These are phyloP conservation scores for Addax nasomaculatus DNA, from an alignment of 2,113 vertebrate genomes.

Conservation along the genomic window DNA sequence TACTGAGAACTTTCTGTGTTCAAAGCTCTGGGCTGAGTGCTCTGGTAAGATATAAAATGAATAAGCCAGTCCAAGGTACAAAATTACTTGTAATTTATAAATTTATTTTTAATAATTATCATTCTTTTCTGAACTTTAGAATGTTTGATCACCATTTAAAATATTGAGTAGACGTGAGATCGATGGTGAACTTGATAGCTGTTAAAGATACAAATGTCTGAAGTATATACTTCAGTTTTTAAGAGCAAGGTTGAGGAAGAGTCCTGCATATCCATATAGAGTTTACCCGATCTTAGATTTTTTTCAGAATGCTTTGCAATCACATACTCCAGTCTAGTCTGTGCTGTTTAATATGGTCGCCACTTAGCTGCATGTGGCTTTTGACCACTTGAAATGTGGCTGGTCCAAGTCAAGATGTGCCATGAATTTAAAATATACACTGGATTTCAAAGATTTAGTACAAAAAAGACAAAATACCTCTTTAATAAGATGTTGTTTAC, in stretches of 20 bases:
- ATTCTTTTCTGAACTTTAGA: not conserved
- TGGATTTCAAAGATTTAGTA: not conserved
- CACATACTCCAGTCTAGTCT: not conserved
- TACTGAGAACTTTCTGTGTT: not conserved
- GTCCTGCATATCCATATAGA: not conserved
- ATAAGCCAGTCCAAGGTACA: not conserved
- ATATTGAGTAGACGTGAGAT: not conserved
- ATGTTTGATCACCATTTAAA: conserved; percentile 42
- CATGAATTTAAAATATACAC: not conserved
- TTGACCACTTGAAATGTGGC: not conserved
- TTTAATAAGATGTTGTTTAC: not conserved
- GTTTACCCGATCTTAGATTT: conserved; percentile 25
- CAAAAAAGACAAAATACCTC: not conserved
- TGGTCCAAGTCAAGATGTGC: not conserved
- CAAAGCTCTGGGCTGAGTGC: not conserved
- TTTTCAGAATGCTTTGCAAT: conserved; percentile 59
- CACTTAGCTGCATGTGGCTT: not conserved
- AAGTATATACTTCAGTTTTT: conserved; percentile 38
- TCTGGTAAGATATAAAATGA: not conserved
- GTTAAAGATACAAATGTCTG: conserved; percentile 59
- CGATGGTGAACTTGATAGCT: conserved; percentile 52
- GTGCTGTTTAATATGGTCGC: not conserved
- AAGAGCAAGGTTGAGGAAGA: conserved; percentile 54
- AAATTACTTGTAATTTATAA: not conserved
- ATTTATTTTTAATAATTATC: not conserved